Percentiles rank a stretch among this genome's conserved stretches.
Evolutionary conservation across 1,140 invertebrate species (phyloP).

Genomic region (Drosophila dunni): DNA sequence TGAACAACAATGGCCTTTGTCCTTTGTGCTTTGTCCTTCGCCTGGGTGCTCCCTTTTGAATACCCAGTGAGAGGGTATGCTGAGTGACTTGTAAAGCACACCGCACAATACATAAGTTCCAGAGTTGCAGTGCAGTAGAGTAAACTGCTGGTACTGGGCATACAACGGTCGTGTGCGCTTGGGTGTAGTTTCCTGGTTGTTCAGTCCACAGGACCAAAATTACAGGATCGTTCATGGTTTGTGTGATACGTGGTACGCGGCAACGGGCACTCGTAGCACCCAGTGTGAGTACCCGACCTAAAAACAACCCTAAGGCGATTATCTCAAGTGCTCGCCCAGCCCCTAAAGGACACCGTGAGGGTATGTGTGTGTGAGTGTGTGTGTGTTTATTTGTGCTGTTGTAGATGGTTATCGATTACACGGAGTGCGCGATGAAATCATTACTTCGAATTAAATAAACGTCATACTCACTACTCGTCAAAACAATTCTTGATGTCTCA

Average conservation of each 20-base stretch:
- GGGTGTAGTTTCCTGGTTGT: neutral
- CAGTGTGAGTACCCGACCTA: conserved; percentile 34
- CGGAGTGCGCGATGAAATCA: conserved; percentile 81
- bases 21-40: conserved; percentile 30
- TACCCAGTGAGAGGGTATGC: no score
- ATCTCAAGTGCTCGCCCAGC: conserved; percentile 75
- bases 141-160: no score
- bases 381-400: conserved; percentile 36
- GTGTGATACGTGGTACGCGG: conserved; percentile 58
- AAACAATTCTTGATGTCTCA: conserved; percentile 73
- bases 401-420: conserved; percentile 83
- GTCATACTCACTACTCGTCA: conserved; percentile 79
- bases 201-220: conserved; percentile 55
- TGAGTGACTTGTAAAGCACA: no score
- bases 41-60: conserved; percentile 49
- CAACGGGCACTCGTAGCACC: conserved; percentile 39
- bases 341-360: conserved; percentile 44
- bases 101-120: no score
- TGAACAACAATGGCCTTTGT: conserved; percentile 80
- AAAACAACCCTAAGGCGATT: conserved; percentile 84
- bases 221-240: conserved; percentile 77
- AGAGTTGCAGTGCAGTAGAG: no score
- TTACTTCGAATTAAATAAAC: conserved; percentile 84
- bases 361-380: conserved; percentile 12
- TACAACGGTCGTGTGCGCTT: no score